Evolutionary conservation across 2,113 vertebrate species (phyloP).

Genomic region (Saccopteryx bilineata): DNA sequence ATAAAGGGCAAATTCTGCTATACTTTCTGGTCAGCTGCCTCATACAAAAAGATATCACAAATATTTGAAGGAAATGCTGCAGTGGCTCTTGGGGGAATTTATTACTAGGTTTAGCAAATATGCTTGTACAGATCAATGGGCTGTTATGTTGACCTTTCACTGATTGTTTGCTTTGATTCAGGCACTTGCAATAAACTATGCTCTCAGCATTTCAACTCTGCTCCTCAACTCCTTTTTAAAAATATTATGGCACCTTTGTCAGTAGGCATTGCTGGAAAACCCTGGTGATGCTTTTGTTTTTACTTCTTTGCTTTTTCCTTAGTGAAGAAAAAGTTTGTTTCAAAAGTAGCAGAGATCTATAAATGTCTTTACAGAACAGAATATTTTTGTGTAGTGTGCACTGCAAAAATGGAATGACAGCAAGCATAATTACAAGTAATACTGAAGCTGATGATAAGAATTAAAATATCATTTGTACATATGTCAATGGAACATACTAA

Average conservation of each 20-base stretch:
- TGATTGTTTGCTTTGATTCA: slow-evolving; percentile 53
- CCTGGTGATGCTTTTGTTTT: background rate
- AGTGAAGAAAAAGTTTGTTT: slow-evolving; percentile 53
- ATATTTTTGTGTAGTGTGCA: background rate
- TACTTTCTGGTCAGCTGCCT: slow-evolving; percentile 3
- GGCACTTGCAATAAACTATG: slow-evolving; percentile 54
- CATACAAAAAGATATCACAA: background rate
- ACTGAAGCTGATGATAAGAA: background rate
- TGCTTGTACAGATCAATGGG: slow-evolving; percentile 61
- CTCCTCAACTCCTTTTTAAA: slow-evolving; percentile 45
- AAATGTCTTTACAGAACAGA: background rate
- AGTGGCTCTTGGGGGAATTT: background rate
- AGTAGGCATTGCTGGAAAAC: background rate
- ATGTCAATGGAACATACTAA: background rate
- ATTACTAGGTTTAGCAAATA: slow-evolving; percentile 66
- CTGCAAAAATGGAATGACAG: slow-evolving; percentile 35
- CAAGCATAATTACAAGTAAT: slow-evolving; percentile 52
- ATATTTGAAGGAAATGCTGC: slow-evolving; percentile 46
- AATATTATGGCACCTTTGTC: slow-evolving; percentile 68
- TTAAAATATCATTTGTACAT: slow-evolving; percentile 60
- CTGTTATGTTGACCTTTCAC: slow-evolving; percentile 68
- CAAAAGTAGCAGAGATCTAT: slow-evolving; percentile 52
- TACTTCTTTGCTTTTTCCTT: slow-evolving; percentile 47
- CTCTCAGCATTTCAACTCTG: slow-evolving; percentile 33
- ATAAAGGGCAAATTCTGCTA: slow-evolving; percentile 9